Evolutionary conservation across 37 sponge, comb jelly and placozoan genomes (phyloP), one percentile per base, ranked within the genome.

Genomic region (Geodia barretti): DNA sequence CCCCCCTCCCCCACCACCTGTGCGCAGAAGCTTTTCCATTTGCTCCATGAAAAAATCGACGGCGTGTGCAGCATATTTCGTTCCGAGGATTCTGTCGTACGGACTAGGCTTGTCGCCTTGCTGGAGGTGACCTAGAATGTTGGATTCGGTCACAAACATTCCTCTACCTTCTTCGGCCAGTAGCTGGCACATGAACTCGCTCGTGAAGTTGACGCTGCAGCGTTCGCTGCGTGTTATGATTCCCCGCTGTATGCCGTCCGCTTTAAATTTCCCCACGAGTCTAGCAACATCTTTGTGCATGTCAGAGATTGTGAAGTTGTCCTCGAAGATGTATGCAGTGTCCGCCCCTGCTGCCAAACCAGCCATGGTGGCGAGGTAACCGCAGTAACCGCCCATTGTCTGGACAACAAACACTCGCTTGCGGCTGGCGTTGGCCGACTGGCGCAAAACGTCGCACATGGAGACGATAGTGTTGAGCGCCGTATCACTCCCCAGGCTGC

Each of bases 261-360:
- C 54, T 40, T 83, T 73, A 58, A 94, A 94, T 70, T 94, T 90
- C 38, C 69, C 67, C 8, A 82, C 72, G 76, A 94, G 40, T 73
- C 92, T 71, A 37, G 26, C 69, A 9, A 94, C 70, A 47, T 94
- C 95, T 7, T 62, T 66, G 28, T 83, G 69, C 41, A 96, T 75
- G 26, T 90, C 91, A 29, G 71, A 39, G 25, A 96, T 81, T 29
- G 64, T 85, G 59, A 93, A 87, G 23, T 73, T 75, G 43, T 90
- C 87, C 65, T 96, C 97, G 70, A 79, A 88, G 36, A 93, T 96
- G 84, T 96, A 96, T 1, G 89, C 97, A 61, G 81, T 85, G 79
- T 96, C 97, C 39, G 97, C 97, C 19, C 93, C 97, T 64, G 92
- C 88, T 32, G 97, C 93, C n/a, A 96, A 76, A 31, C 82, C 97